Percentiles rank a stretch among this genome's conserved stretches.
These are phyloP conservation scores for Harpagoxenus sublaevis DNA, from an alignment of 2,888 invertebrate species.

Conservation along the genomic window DNA sequence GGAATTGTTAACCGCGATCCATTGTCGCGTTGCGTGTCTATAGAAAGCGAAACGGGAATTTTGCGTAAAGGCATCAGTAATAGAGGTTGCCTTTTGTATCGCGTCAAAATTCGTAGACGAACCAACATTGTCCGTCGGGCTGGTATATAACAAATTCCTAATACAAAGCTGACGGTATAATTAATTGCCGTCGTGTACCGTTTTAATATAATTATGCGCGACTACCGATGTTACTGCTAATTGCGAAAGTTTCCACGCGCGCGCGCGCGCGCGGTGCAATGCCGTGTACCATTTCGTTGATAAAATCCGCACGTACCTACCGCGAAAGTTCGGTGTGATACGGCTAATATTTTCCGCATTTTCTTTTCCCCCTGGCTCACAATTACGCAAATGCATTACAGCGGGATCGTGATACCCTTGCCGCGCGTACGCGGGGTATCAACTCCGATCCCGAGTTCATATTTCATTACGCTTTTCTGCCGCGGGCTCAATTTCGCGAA, in stretches of 20 bases:
- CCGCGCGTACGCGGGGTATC: background rate
- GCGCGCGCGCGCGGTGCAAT: constrained; percentile 27
- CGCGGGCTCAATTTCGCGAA: constrained; percentile 29
- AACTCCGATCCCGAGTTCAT: constrained; percentile 46
- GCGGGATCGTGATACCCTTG: constrained; percentile 17
- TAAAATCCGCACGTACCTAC: constrained; percentile 46
- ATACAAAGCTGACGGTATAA: constrained; percentile 72
- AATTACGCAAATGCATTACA: constrained; percentile 55
- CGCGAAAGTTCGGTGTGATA: constrained; percentile 20
- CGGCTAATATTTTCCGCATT: constrained; percentile 45
- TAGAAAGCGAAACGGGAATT: constrained; percentile 53
- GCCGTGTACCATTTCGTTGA: constrained; percentile 56
- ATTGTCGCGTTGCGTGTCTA: constrained; percentile 46
- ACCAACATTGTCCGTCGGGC: constrained; percentile 55
- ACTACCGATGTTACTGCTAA: constrained; percentile 71
- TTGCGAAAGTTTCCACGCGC: constrained; percentile 70
- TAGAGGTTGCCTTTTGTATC: constrained; percentile 60
- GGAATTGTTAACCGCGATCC: constrained; percentile 57
- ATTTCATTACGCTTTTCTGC: constrained; percentile 52
- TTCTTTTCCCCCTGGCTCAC: constrained; percentile 49
- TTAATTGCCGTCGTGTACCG: constrained; percentile 71
- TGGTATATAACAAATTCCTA: constrained; percentile 66
- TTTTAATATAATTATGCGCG: constrained; percentile 74
- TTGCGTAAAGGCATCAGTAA: constrained; percentile 48
- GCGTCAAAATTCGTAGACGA: constrained; percentile 57